phyloP scores from a whole-genome alignment of 2,113 vertebrate genomes.

The Oreamnos americanus region DNA sequence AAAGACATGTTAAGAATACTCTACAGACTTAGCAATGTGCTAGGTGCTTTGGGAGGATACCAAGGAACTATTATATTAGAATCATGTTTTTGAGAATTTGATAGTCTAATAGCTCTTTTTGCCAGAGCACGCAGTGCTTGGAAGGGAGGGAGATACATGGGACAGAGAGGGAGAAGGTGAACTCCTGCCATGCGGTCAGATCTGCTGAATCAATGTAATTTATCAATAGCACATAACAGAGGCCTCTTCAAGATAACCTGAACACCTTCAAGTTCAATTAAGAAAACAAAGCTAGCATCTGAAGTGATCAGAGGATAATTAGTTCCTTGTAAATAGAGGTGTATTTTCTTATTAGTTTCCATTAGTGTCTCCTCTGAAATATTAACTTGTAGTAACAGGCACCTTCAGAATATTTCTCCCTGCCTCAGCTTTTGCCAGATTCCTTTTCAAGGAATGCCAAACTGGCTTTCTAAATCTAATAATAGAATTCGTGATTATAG shows the following conservation, averaged over 20 bases:
- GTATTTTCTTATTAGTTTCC: not conserved
- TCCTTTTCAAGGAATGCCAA: not conserved
- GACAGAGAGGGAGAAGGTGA: not conserved
- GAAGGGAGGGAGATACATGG: not conserved
- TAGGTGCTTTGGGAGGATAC: not conserved
- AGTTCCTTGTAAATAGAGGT: not conserved
- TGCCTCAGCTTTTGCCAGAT: not conserved
- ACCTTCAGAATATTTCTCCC: not conserved
- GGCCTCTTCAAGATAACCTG: not conserved
- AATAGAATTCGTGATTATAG: not conserved
- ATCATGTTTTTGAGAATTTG: not conserved
- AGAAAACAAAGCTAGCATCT: not conserved
- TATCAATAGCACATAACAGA: not conserved
- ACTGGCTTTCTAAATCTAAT: conserved; percentile 12
- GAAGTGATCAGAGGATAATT: not conserved
- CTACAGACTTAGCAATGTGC: not conserved
- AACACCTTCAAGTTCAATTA: not conserved
- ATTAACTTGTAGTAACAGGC: not conserved
- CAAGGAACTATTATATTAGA: not conserved
- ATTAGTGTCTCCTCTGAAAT: conserved; percentile 4
- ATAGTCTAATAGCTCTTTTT: not conserved
- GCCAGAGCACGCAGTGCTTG: not conserved
- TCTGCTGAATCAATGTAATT: not conserved
- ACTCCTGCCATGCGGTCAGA: not conserved
- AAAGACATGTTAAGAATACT: not conserved